Conservation (phyloP, 1,140 invertebrate genomes). For the Bathynomus jamesi region DNA sequence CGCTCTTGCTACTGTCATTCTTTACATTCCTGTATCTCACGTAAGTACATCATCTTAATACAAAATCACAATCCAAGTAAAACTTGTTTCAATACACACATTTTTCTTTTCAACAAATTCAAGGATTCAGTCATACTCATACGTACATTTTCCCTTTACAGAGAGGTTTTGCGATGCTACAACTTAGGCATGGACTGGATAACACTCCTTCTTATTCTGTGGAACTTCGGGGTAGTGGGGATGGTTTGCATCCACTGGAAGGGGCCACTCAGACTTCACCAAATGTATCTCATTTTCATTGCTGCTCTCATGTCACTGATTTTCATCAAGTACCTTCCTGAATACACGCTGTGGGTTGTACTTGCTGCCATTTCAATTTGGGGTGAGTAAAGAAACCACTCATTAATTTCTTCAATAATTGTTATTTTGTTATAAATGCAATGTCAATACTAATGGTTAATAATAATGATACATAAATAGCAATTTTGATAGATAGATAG, state of each 20-base stretch:
- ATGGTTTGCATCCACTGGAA: slow-evolving; percentile 99
- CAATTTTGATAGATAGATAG: background rate
- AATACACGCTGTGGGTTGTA: slow-evolving; percentile 98
- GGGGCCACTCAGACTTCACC: slow-evolving; percentile 85
- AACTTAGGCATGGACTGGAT: slow-evolving; percentile 95
- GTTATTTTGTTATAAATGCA: background rate
- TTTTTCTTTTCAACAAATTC: no score
- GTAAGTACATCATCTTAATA: slow-evolving; percentile 68
- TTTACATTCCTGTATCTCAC: slow-evolving; percentile 91
- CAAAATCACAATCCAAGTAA: no score
- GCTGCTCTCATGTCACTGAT: slow-evolving; percentile 95
- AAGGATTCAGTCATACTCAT: no score
- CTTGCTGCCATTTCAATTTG: slow-evolving; percentile 94
- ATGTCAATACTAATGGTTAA: no score
- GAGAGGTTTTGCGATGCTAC: slow-evolving; percentile 83
- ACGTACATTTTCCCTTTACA: no score
- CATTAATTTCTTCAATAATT: background rate
- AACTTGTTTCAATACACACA: no score
- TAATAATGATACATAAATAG: background rate
- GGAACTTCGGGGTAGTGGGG: slow-evolving; percentile 93
- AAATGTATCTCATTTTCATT: slow-evolving; percentile 94
- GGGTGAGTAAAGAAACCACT: no score
- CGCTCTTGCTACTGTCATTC: slow-evolving; percentile 85
- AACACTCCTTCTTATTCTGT: slow-evolving; percentile 79
- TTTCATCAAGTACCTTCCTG: slow-evolving; percentile 98